These are phyloP conservation scores for Clamator glandarius DNA, from an alignment of 2,797 vertebrate species.

Conservation along the genomic window DNA sequence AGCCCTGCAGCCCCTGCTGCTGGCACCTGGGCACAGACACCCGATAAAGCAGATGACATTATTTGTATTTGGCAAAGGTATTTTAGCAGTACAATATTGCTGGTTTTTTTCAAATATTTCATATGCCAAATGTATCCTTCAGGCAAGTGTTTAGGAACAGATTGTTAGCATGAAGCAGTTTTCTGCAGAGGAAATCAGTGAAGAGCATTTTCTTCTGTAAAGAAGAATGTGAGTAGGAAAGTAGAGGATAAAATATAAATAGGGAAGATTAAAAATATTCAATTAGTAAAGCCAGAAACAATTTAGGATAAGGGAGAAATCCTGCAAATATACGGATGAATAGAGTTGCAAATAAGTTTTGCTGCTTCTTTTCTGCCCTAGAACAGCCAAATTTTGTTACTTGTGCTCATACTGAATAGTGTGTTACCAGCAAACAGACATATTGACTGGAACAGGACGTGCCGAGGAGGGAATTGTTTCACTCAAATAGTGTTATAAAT, in stretches of 20 bases:
- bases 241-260: slow-evolving; percentile 34
- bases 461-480: neutral
- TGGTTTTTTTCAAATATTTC: neutral
- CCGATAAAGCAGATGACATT: neutral
- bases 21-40: rapidly evolving
- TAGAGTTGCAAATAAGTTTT: neutral
- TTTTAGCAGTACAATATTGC: neutral
- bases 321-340: neutral
- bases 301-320: slow-evolving; percentile 8
- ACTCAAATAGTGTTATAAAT: neutral
- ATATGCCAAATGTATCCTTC: slow-evolving; percentile 15
- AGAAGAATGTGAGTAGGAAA: slow-evolving; percentile 31
- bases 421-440: neutral
- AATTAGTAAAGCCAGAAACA: slow-evolving; percentile 1
- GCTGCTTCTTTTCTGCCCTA: neutral
- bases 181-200: neutral
- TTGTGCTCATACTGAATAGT: neutral
- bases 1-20: neutral
- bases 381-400: neutral
- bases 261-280: slow-evolving; percentile 12
- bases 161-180: neutral
- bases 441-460: neutral
- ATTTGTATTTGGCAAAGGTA: neutral
- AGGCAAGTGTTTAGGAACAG: slow-evolving; percentile 18
- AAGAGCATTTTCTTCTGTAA: slow-evolving; percentile 32